Evolutionary conservation across 2,888 invertebrate species (phyloP).

Genomic region (Polyommatus iphigenia): DNA sequence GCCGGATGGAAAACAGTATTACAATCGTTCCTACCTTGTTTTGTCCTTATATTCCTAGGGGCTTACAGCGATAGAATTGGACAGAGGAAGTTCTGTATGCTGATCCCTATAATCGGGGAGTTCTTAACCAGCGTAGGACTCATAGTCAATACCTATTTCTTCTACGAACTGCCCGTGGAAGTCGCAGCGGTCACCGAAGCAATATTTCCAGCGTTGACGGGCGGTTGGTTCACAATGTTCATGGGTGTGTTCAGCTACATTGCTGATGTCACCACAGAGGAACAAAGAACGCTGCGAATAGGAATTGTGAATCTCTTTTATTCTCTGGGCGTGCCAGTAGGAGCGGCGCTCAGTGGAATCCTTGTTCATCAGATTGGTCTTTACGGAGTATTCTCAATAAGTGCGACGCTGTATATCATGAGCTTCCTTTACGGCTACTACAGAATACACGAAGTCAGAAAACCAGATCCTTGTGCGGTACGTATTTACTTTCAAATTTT

Average conservation of each 20-base stretch:
- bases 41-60: constrained; percentile 90
- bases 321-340: constrained; percentile 92
- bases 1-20: constrained; percentile 92
- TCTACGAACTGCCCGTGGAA: constrained; percentile 89
- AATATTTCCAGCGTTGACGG: constrained; percentile 89
- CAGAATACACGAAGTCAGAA: constrained; percentile 85
- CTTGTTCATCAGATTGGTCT: constrained; percentile 87
- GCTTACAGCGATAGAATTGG: constrained; percentile 87
- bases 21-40: constrained; percentile 89
- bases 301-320: constrained; percentile 94
- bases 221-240: constrained; percentile 94
- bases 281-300: constrained; percentile 90
- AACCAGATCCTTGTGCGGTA: constrained; percentile 57
- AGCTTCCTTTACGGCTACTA: constrained; percentile 87
- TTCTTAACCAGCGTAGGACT: constrained; percentile 88
- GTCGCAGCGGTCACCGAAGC: constrained; percentile 89
- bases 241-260: constrained; percentile 95
- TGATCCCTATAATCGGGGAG: constrained; percentile 90
- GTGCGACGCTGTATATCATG: constrained; percentile 86
- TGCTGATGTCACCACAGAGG: constrained; percentile 90
- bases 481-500: constrained; percentile 47
- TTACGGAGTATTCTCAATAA: constrained; percentile 90
- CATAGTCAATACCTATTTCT: constrained; percentile 89
- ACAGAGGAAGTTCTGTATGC: constrained; percentile 89
- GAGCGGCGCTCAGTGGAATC: constrained; percentile 93